phyloP scores from a whole-genome alignment of 2,888 invertebrate species.

The Leuctra nigra region DNA sequence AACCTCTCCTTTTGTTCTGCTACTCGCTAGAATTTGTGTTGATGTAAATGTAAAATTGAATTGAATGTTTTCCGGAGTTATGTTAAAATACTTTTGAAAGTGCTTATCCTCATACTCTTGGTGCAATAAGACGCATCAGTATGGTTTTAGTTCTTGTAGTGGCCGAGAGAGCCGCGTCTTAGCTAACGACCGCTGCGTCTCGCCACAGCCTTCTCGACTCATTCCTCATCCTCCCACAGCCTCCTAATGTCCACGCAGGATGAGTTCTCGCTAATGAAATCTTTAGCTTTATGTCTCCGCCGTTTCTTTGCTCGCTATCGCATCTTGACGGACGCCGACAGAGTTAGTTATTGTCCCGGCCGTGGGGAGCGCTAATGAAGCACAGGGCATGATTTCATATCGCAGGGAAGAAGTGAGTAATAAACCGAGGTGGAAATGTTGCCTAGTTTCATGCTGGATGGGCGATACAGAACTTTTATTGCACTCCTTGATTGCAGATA shows the following conservation, averaged over 20 bases:
- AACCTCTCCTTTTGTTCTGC: no score
- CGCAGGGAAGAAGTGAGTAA: not conserved
- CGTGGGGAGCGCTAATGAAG: not conserved
- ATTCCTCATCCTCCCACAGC: slow-evolving; percentile 10
- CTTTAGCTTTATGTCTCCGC: slow-evolving; percentile 22
- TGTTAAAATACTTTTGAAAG: no score
- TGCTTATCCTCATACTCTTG: no score
- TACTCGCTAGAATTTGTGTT: no score
- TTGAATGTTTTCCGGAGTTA: no score
- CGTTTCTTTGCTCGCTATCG: not conserved
- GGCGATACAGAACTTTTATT: no score
- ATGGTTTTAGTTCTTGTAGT: not conserved
- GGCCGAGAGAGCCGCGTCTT: not conserved
- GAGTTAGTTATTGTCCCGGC: no score
- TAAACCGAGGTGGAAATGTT: no score
- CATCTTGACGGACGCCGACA: not conserved
- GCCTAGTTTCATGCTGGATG: no score
- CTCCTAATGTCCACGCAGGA: not conserved
- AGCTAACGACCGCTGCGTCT: not conserved
- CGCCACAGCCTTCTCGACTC: not conserved
- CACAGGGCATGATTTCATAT: not conserved
- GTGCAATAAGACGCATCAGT: no score
- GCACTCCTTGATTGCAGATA: no score
- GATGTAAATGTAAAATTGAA: no score
- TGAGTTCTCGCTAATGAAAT: slow-evolving; percentile 22